A percentile compares a stretch with the other conserved stretches of the same genome.
Conservation (phyloP, 2,113 vertebrate species). For the Solenodon paradoxus region DNA sequence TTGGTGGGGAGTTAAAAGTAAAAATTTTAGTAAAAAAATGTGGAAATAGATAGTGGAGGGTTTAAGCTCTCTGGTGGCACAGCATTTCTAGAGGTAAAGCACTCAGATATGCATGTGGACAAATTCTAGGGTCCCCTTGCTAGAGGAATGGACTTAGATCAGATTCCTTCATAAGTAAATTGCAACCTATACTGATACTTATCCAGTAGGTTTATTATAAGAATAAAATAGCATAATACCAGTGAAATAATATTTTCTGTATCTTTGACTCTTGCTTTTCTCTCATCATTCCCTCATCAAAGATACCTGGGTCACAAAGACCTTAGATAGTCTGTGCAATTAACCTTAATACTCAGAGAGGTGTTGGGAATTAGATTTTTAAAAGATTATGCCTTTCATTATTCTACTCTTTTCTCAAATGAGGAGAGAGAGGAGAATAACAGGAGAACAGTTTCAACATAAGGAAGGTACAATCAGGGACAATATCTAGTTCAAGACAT, state of each 20-base stretch:
- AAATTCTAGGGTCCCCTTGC: neutral
- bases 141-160: neutral
- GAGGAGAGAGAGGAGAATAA: neutral
- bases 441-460: neutral
- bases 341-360: neutral
- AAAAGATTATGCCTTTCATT: neutral
- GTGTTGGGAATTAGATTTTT: neutral
- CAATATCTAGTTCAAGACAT: neutral
- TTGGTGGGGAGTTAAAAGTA: neutral
- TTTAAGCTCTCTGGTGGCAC: neutral
- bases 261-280: neutral
- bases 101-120: neutral
- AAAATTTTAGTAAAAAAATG: neutral
- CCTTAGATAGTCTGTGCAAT: neutral
- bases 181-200: neutral
- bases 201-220: neutral
- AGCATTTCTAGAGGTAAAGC: neutral
- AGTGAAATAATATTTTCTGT: neutral
- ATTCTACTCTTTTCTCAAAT: neutral
- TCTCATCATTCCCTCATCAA: neutral
- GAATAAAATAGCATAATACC: neutral
- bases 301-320: neutral
- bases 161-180: neutral
- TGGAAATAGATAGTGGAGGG: neutral
- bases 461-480: neutral